phyloP scores from a whole-genome alignment of 2,113 vertebrate species.

The Pelusios castaneus region DNA sequence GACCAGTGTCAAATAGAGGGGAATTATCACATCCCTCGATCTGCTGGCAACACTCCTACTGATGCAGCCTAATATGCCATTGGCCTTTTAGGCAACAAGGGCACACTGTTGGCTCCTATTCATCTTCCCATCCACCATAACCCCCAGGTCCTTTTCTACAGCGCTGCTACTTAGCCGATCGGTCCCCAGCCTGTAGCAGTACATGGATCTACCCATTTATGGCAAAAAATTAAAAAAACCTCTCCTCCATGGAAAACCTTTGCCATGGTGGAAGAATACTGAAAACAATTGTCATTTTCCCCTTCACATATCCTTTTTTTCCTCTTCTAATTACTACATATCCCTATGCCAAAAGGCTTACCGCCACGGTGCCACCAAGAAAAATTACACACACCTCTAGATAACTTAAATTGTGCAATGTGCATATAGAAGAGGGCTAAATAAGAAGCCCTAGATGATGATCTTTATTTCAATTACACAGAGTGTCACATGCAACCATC shows the following conservation, averaged over 20 bases:
- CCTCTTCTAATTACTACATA: neutral
- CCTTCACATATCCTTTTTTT: neutral
- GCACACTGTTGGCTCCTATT: too few species aligned
- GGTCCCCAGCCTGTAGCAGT: too few species aligned
- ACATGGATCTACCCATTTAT: neutral
- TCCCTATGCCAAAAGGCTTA: neutral
- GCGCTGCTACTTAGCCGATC: too few species aligned
- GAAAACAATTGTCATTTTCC: neutral
- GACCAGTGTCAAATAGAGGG: too few species aligned
- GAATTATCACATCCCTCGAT: too few species aligned
- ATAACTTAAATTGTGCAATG: neutral
- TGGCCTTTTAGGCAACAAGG: too few species aligned
- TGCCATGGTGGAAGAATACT: neutral
- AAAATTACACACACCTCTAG: neutral
- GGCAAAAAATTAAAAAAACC: neutral
- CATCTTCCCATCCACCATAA: too few species aligned
- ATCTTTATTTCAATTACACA: neutral
- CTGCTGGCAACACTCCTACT: too few species aligned
- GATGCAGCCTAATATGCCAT: too few species aligned
- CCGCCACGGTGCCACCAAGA: fast-evolving
- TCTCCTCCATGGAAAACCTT: neutral
- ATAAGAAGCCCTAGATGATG: neutral
- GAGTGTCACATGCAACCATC: neutral
- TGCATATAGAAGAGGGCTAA: neutral
- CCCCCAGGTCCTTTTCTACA: too few species aligned